Conservation (phyloP, 2,113 vertebrate species). For the Stegostoma tigrinum region DNA sequence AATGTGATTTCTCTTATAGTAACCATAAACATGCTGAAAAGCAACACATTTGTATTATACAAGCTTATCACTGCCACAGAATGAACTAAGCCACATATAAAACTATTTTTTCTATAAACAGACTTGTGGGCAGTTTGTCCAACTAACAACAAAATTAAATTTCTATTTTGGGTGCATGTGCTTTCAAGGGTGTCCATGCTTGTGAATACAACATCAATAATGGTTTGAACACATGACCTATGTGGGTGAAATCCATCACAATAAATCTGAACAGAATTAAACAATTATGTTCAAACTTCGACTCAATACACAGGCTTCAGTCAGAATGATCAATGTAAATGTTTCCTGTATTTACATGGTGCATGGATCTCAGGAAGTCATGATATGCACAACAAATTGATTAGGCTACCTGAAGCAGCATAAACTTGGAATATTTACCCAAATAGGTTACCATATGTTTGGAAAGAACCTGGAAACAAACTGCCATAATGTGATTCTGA, state of each 20-base stretch:
- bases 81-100: not conserved
- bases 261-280: not conserved
- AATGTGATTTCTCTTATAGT: not conserved
- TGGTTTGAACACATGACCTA: not conserved
- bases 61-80: not conserved
- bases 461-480: not conserved
- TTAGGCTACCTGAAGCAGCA: not conserved
- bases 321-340: not conserved
- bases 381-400: not conserved
- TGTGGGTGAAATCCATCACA: not conserved
- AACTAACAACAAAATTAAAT: not conserved
- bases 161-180: not conserved
- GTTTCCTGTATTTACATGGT: not conserved
- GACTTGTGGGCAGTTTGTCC: not conserved
- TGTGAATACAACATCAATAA: not conserved
- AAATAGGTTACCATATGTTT: not conserved
- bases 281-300: not conserved
- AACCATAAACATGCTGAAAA: not conserved
- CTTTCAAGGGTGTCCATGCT: too few relatives aligned
- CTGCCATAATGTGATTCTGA: not conserved
- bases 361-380: not conserved
- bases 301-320: not conserved
- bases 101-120: not conserved
- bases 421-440: not conserved
- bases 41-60: not conserved